Base-by-base conservation (phyloP, 1,140 invertebrate species). In the Danaus melanippus region DNA sequence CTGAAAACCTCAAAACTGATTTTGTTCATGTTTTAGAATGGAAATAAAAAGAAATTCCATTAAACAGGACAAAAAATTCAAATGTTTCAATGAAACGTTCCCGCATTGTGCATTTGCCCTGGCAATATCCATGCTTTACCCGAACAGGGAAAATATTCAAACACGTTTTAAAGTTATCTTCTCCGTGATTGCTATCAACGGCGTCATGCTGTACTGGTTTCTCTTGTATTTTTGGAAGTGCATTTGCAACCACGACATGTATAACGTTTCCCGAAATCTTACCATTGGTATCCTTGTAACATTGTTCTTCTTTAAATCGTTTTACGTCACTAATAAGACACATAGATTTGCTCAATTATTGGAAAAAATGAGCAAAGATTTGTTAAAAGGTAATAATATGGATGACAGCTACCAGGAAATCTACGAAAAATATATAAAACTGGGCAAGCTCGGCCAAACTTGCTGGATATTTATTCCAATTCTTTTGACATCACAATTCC, bases 21-120 rank as follows among this genome's bases (percentile, higher is more conserved):
- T 1, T 11, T 41, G n/a, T 42, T 12, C 12, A 0, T 32, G 21
- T 32, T 42, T 12, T 8, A 53, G 42, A 46, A 62, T 62, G 56
- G 43, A 45, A 17, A 53, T 42, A 11, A 42, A 55, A 50, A 50
- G 48, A 12, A 11, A 47, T 15, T 54, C 39, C 10, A 42, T 50
- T 7, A 50, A 41, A 47, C 10, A 46, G 44, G 47, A 50, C 12
- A 61, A 62, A 44, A 69, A 68, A 57, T 78, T 71, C 55, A 78
- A 78, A 64, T 53, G 61, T 0, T 83, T 83, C 45, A 64, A 75
- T n/a, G 69, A 80, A 61, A 83, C 77, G 1, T 84, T 71, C 50
- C 58, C 62, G n/a, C 56, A 71, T 32, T 83, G 79, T 41, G 66
- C 76, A 12, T 79, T 81, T 46, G 69, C 69, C 0, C 52, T 81